phyloP scores from a whole-genome alignment of 1,140 invertebrate species.

The Drosophila equinoxialis region DNA sequence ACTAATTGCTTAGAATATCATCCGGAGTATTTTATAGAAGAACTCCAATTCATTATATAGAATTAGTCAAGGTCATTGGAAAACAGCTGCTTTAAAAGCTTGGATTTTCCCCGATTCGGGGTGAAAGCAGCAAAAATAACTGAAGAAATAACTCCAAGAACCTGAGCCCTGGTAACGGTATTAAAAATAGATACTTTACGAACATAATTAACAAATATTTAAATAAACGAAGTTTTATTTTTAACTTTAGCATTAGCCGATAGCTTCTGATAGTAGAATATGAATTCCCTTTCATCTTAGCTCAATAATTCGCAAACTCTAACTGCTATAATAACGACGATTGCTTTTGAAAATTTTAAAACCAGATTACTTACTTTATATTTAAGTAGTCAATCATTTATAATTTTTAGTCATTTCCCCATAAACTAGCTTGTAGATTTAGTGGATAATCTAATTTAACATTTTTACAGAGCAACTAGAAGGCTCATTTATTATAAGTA shows the following conservation, averaged over 20 bases:
- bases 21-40: constrained; percentile 35
- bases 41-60: background rate
- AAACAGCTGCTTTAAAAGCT: background rate
- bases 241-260: background rate
- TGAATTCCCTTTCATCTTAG: background rate
- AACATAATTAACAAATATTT: background rate
- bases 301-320: too few relatives aligned
- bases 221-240: background rate
- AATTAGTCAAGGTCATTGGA: background rate
- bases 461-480: background rate
- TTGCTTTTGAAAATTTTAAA: too few relatives aligned
- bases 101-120: background rate
- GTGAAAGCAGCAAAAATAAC: background rate
- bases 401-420: too few relatives aligned
- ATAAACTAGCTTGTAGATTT: too few relatives aligned
- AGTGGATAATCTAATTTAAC: too few relatives aligned
- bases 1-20: constrained; percentile 24
- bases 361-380: too few relatives aligned
- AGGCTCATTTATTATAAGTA: background rate
- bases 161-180: background rate
- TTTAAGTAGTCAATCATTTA: too few relatives aligned
- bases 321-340: too few relatives aligned
- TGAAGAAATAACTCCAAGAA: background rate
- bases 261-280: background rate
- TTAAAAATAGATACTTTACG: background rate